Evolutionary conservation across 2,797 vertebrate species (phyloP).

Genomic region (Enteromius radiatus): DNA sequence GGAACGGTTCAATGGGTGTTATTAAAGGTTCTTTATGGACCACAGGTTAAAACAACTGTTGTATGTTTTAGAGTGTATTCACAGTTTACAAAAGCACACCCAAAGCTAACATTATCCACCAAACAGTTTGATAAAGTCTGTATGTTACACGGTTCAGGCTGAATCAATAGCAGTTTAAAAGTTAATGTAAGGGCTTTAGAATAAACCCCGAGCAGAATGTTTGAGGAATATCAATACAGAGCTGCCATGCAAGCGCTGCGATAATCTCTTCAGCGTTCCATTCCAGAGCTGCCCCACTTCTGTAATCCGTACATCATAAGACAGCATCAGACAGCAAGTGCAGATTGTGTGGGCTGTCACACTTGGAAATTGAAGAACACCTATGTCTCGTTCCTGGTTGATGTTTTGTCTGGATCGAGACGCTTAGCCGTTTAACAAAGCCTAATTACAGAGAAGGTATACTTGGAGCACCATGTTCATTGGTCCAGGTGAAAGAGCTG

Average conservation of each 20-base stretch:
- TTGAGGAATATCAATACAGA: conserved; percentile 23
- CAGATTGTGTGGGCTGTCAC: background rate
- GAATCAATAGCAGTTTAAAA: conserved; percentile 12
- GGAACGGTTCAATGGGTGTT: background rate
- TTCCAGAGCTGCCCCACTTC: conserved; percentile 27
- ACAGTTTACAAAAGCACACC: background rate
- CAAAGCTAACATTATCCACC: background rate
- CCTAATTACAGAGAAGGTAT: background rate
- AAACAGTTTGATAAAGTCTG: background rate
- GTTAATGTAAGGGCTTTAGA: background rate
- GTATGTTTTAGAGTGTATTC: no score
- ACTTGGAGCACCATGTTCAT: background rate
- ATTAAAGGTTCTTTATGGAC: background rate
- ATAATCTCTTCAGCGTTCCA: conserved; percentile 18
- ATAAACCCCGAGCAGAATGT: conserved; percentile 6
- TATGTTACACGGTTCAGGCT: background rate
- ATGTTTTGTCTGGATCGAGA: conserved; percentile 18
- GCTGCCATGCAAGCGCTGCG: background rate
- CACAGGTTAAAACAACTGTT: background rate
- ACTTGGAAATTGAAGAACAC: background rate
- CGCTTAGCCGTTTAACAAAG: background rate
- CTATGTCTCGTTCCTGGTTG: background rate
- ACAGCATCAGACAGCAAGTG: background rate
- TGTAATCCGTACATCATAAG: conserved; percentile 28
- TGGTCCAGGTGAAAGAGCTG: conserved; percentile 9